A percentile compares a stretch with the other conserved stretches of the same genome.
Evolutionary conservation across 2,888 invertebrate genomes (phyloP).

Genomic region (Hoplodrina ambigua): DNA sequence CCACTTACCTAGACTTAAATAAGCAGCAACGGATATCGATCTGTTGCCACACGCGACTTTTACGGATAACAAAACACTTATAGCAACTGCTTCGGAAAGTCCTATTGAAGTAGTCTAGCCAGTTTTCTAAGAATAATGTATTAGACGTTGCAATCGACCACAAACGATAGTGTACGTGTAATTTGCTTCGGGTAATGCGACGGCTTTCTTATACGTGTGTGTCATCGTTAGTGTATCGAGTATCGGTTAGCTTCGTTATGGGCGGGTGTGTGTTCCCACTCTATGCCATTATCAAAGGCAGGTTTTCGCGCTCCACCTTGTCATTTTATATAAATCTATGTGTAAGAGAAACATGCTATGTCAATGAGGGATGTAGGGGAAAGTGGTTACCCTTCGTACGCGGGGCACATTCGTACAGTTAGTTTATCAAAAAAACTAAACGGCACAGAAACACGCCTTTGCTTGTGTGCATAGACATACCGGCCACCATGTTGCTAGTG

Average conservation of each 20-base stretch:
- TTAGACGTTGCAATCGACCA: constrained; percentile 52
- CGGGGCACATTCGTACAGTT: no score
- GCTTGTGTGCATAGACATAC: no score
- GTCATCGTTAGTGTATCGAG: constrained; percentile 53
- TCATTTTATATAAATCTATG: constrained; percentile 42
- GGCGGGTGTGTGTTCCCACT: constrained; percentile 50
- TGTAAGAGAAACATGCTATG: constrained; percentile 28
- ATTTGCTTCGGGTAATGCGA: constrained; percentile 65
- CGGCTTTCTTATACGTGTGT: constrained; percentile 55
- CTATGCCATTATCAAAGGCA: constrained; percentile 38
- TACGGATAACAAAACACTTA: constrained; percentile 39
- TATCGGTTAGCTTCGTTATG: constrained; percentile 51
- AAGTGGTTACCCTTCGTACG: no score
- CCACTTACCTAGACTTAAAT: constrained; percentile 65
- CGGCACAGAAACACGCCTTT: no score
- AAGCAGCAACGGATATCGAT: constrained; percentile 65
- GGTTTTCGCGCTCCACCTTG: constrained; percentile 35
- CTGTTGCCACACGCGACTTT: constrained; percentile 54
- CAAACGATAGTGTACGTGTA: constrained; percentile 49
- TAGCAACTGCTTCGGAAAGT: constrained; percentile 33
- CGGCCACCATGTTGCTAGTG: no score
- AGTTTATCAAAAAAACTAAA: no score
- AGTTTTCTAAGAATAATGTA: constrained; percentile 45
- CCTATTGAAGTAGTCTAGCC: constrained; percentile 28
- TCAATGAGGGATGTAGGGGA: constrained; percentile 27